Base-by-base conservation (phyloP, 2,113 vertebrate genomes). In the Burhinus bistriatus region DNA sequence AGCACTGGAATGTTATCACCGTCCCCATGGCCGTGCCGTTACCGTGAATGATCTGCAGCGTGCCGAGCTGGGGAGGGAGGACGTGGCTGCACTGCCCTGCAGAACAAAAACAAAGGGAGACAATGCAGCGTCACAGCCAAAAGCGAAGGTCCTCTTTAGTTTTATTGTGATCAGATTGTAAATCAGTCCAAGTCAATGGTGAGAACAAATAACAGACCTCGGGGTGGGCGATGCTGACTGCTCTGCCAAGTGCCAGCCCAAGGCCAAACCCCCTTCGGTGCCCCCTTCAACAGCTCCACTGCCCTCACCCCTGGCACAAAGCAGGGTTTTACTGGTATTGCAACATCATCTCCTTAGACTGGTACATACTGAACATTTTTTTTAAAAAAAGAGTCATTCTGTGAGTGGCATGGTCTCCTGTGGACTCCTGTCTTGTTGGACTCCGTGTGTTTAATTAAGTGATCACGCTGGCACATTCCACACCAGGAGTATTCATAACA, bases 1-100 rank as follows among this genome's bases (percentile, higher is more conserved):
- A 98, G 89, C 99, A 99, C 96, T 98, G 98, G 95, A 99, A 98
- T 2, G 93, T 90, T 17, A 99, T 97, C 64, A 99, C 97, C 0
- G 98, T 99, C 34, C 99, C 99, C 89, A 99, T 86, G 0, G 97
- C 97, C 2, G 98, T 98, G 82, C 99, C 99, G 1, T 99, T 98
- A 17, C 99, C 99, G 1, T 97, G 98, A 36, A 99, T 66, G 68
- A 99, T 78, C 76, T 95, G 98, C 11, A 98, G 97, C 0, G 97
- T 98, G 72, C 99, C 99, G 2, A 98, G 86, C 8, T 65, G 97
- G 34, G 99, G 99, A 3, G 98, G 97, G 6, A 94, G 93, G 73
- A 98, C 47, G 3, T 51, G 98, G 38, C 80, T 62, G 66, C 99
- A 99, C 55, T 98, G 98, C 69, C 98, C 98, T 98, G 93, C 81